Percentiles rank a stretch among this genome's conserved stretches.
phyloP scores from a whole-genome alignment of 2,888 invertebrate genomes.

The Thysanoteuthis rhombus region DNA sequence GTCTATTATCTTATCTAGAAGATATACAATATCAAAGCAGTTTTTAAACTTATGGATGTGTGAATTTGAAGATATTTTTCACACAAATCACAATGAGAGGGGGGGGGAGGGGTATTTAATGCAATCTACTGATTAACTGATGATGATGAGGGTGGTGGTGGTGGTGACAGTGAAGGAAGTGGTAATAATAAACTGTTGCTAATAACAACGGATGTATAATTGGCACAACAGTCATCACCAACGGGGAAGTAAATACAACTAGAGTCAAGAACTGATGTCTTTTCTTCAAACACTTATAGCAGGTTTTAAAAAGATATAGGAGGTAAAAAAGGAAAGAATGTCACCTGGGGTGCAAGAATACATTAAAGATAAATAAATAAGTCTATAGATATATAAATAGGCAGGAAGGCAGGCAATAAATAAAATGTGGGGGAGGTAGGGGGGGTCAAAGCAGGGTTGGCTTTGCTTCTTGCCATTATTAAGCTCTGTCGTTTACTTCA shows the following conservation, averaged over 20 bases:
- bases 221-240: background rate
- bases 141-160: background rate
- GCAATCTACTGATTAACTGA: background rate
- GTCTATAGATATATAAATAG: background rate
- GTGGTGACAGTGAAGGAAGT: too few species aligned
- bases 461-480: background rate
- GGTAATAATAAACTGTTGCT: background rate
- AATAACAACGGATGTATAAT: background rate
- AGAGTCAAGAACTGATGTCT: background rate
- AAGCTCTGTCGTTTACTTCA: slow-evolving; percentile 22
- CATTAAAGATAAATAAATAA: background rate
- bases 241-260: background rate
- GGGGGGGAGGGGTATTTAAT: background rate
- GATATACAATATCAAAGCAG: background rate
- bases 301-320: background rate
- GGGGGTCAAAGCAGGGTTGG: background rate
- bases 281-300: background rate
- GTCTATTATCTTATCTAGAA: background rate
- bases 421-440: background rate
- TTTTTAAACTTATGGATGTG: background rate
- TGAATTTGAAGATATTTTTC: background rate
- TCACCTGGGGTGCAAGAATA: background rate
- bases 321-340: background rate
- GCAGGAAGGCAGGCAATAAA: background rate
- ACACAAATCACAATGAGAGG: background rate